Conservation (phyloP, 2,113 vertebrate species). For the Isichthys henryi region DNA sequence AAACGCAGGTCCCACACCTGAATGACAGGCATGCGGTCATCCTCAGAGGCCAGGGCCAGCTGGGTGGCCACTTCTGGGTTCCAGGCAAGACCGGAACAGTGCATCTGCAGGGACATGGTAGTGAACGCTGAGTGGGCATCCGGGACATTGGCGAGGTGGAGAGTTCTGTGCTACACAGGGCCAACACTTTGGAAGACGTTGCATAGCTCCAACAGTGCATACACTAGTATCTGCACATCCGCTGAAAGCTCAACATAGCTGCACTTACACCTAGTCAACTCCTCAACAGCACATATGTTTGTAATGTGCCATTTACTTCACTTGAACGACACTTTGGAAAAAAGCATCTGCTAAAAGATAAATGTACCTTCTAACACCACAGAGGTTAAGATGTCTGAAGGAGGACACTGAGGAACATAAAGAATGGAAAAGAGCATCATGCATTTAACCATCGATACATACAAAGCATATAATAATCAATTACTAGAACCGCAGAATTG, state of each 20-base stretch:
- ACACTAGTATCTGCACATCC: background rate
- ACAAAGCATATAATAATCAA: background rate
- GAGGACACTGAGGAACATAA: background rate
- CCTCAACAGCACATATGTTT: background rate
- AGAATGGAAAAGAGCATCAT: background rate
- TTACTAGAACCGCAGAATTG: background rate
- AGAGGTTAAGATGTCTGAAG: background rate
- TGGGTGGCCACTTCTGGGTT: constrained; percentile 94
- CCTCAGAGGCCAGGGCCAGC: constrained; percentile 86
- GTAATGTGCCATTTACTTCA: background rate
- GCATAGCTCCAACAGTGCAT: background rate
- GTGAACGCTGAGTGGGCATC: background rate
- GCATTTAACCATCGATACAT: background rate
- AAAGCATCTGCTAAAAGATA: background rate
- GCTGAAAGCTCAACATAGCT: background rate
- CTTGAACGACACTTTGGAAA: background rate
- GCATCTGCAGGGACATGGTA: constrained; percentile 67
- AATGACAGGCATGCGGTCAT: constrained; percentile 87
- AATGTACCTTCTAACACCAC: background rate
- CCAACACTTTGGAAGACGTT: background rate
- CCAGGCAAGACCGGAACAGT: constrained; percentile 91
- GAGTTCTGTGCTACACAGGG: background rate
- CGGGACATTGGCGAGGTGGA: background rate
- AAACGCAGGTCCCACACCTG: constrained; percentile 98
- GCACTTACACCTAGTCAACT: background rate